Evolutionary conservation across 2,113 vertebrate species (phyloP), one percentile per base, ranked within the genome.

Genomic region (Suricata suricatta): DNA sequence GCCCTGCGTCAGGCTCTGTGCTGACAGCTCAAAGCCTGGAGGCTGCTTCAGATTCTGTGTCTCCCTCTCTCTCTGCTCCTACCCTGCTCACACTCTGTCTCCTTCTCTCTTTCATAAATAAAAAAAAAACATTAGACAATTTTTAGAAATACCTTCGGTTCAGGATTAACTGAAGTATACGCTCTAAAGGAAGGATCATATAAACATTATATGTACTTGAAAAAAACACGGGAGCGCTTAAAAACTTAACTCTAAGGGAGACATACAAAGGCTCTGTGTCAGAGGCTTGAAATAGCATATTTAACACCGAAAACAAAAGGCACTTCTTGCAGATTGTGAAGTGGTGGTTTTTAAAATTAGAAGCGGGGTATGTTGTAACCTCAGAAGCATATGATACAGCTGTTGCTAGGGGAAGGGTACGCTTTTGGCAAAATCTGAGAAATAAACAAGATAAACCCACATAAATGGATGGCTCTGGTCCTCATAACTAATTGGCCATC

Each of bases 401-500:
- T 89, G 90, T 97, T 31, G 86, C 93, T 97, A 96, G 92, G 97
- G 92, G 93, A 21, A 81, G 91, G 81, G 88, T n/a, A n/a, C 57
- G 93, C 33, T 93, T 76, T 95, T 87, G 95, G 97, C 97, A 97
- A 81, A 92, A 96, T 44, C 96, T 97, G 96, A 97, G 97, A 97
- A 98, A 98, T 84, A 98, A 98, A 98, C 96, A 98, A 95, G 97
- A 96, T 96, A 79, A 98, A 94, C 97, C 97, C 98, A 98, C 96
- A 7, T 87, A 97, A 97, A 98, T 89, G 64, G 98, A 96, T 97
- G 97, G 97, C 98, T 98, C 47, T 33, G 90, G 86, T 97, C 94
- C 83, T 93, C 86, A 35, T 92, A 98, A 97, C 97, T 84, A 97
- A 90, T 17, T 97, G 98, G 93, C 98, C 98, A 98, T 98, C 98